Evolutionary conservation across 2,113 vertebrate species (phyloP).

Genomic region (Corythoichthys haematopterus): DNA sequence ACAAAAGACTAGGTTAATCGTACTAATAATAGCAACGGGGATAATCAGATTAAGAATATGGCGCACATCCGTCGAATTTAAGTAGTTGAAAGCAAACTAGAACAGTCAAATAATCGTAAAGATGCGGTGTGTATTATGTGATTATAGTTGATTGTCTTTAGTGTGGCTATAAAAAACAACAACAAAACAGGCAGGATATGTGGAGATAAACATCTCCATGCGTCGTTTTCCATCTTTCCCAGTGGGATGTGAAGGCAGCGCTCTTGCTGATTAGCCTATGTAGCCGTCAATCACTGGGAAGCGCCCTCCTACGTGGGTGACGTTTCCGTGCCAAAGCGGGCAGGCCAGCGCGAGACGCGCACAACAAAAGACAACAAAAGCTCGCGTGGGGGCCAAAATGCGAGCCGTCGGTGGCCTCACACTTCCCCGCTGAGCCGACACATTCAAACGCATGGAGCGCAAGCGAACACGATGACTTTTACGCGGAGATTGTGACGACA

Average conservation of each 20-base stretch:
- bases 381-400: constrained; percentile 53
- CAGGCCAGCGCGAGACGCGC: constrained; percentile 64
- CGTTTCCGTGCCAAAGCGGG: constrained; percentile 64
- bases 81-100: not conserved
- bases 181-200: not conserved
- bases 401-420: constrained; percentile 45
- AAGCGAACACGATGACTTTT: constrained; percentile 26
- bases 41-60: constrained; percentile 1
- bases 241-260: constrained; percentile 42
- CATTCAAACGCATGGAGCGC: constrained; percentile 48
- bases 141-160: not conserved
- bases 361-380: constrained; percentile 76
- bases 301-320: constrained; percentile 63
- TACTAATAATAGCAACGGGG: not conserved
- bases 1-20: not conserved
- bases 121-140: not conserved
- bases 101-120: not conserved
- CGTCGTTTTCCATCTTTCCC: constrained; percentile 31
- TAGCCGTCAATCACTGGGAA: constrained; percentile 34
- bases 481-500: constrained; percentile 1
- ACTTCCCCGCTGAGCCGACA: constrained; percentile 34
- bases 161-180: not conserved
- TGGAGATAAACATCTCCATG: fast-evolving
- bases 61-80: not conserved
- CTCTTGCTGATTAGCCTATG: constrained; percentile 39